Evolutionary conservation across 2,888 invertebrate species (phyloP), one percentile per base, ranked within the genome.

Genomic region (Limnephilus rhombicus): DNA sequence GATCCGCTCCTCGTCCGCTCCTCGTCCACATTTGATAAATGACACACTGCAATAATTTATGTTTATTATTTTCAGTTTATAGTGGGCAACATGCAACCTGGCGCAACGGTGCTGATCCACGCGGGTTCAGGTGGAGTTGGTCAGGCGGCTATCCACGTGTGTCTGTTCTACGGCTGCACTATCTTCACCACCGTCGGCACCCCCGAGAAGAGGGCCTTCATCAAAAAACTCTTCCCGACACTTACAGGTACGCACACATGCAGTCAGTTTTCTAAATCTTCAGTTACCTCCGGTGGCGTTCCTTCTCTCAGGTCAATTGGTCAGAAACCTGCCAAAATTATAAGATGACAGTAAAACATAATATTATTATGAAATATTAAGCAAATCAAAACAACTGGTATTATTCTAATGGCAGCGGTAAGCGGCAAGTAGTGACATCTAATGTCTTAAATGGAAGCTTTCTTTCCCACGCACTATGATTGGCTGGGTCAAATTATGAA

Each of bases 41-140:
- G 53, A 18, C 53, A 53, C 24, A 1, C 68, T 24, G 68, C 5
- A 24, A 68, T 68, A 24, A 9, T 68, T 24, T 9, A 24, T 24
- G 24, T 24, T 68, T 68, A 18, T 68, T 24, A 31, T 31, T 15
- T 92, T 92, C 34, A 96, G 96, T 94, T 96, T 2, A 95, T 96
- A 95, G 95, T 96, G 2, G 99, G 99, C 31, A 97, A 97, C 94
- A 96, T 99, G 95, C 97, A 97, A 94, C 96, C 97, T 31, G 98
- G 99, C 0, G 98, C 99, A 94, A 97, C 97, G 1, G 97, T 99
- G 24, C 96, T 99, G 0, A 98, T 99, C 94, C 99, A 99, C 95
- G 99, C 99, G 2, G 99, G 99, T 7, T 98, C 98, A 15, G 99
- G 99, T 3, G 99, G 99, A 93, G 99, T 99, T 0, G 99, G 99